phyloP scores from a whole-genome alignment of 2,888 invertebrate species.

The Drosophila quinaria region DNA sequence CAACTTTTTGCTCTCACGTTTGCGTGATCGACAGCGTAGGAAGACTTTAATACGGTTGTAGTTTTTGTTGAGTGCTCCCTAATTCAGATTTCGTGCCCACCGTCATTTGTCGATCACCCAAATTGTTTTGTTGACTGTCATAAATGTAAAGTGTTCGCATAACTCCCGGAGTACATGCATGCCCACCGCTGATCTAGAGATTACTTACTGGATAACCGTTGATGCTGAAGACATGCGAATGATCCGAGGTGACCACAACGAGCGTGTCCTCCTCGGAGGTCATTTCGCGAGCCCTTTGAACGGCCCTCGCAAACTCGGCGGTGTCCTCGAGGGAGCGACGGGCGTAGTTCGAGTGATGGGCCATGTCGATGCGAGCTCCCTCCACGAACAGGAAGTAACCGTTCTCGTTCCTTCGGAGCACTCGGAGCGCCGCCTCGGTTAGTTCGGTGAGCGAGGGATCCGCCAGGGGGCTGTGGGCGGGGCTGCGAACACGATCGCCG shows the following conservation, averaged over 20 bases:
- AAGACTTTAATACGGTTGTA: no score
- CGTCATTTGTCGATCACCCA: no score
- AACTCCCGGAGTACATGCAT: no score
- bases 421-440: constrained; percentile 88
- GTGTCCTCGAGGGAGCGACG: constrained; percentile 93
- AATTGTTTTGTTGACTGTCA: no score
- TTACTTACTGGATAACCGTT: constrained; percentile 90
- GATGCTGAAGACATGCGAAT: constrained; percentile 92
- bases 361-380: constrained; percentile 87
- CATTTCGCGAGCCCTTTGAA: constrained; percentile 88
- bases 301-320: constrained; percentile 91
- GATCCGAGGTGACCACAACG: constrained; percentile 94
- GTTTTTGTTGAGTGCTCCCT: no score
- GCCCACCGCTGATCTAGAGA: no score
- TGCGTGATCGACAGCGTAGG: no score
- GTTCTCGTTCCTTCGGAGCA: constrained; percentile 88
- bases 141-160: no score
- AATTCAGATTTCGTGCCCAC: no score
- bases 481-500: constrained; percentile 86
- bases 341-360: constrained; percentile 89
- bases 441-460: constrained; percentile 90
- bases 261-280: constrained; percentile 90
- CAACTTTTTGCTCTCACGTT: no score
- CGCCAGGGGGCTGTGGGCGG: constrained; percentile 81
- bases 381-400: constrained; percentile 92